Base-by-base conservation (phyloP, 2,797 vertebrate genomes). In the Loriculus beryllinus region DNA sequence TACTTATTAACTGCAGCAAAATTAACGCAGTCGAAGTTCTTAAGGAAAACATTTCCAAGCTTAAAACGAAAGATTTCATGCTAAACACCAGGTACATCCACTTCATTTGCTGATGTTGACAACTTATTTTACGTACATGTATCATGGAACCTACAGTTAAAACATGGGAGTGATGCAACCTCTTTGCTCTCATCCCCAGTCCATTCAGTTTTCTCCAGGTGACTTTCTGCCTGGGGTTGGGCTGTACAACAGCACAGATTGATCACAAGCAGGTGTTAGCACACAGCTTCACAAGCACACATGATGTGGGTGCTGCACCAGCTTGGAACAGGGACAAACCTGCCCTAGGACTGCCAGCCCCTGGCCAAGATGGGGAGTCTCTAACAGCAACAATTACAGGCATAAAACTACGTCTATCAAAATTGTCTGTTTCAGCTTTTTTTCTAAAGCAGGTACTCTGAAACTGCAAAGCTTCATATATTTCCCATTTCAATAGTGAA, bases 261-360 rank as follows among this genome's bases (percentile, higher is more conserved):
- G 33, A 45, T 25, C 49, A 63, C 29, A 60, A 49, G 63, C 29
- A 57, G 48, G 0, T 33, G 39, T 7, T 13, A 51, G 57, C 39
- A 63, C 35, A 13, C 22, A 37, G 64, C 49, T 77, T 35, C 78
- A 39, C 25, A 39, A 67, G 23, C 1, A 1, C 18, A 31, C 9
- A 20, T 0, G 0, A 9, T 2, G 5, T 7, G 28, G 13, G 39
- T 45, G 37, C 42, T 49, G 45, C 62, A 31, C 0, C 0, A 68
- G 45, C 45, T 16, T 3, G 1, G 48, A 49, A 22, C 0, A 1
- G 39, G 35, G 68, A 28, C 83, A 93, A 67, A 59, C 21, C 42
- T 49, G 49, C 17, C 42, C 5, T 4, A 2, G 42, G n/a, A 83
- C 57, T 39, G 23, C 9, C 77, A 68, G 74, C 5, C 49, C 65